phyloP scores from a whole-genome alignment of 2,888 invertebrate species.

The Calameuta filiformis region DNA sequence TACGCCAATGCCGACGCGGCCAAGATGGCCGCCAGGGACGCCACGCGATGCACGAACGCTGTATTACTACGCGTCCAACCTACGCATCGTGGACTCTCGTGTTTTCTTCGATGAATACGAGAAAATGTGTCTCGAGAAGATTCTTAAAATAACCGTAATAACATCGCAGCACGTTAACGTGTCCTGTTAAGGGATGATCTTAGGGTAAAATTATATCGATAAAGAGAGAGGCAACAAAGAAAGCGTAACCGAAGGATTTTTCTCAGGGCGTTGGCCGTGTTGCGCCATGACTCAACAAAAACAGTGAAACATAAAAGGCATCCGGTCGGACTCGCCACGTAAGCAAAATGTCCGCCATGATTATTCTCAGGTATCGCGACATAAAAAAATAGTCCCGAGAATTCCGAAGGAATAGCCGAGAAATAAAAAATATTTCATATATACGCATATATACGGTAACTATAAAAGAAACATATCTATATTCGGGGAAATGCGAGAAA shows the following conservation, averaged over 20 bases:
- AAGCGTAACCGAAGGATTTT: neutral
- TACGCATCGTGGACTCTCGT: neutral
- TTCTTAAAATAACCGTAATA: neutral
- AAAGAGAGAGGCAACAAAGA: neutral
- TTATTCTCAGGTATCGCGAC: neutral
- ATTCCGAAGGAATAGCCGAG: neutral
- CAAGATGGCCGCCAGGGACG: neutral
- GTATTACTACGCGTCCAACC: neutral
- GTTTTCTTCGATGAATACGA: neutral
- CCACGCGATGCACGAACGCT: neutral
- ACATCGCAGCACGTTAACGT: neutral
- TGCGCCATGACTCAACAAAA: neutral
- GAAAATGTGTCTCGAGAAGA: neutral
- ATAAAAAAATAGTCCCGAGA: neutral
- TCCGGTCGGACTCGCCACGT: neutral
- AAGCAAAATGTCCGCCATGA: neutral
- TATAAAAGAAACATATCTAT: neutral
- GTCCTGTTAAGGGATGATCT: neutral
- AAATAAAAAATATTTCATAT: conserved; percentile 8
- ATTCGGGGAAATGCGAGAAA: neutral
- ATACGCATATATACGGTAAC: neutral
- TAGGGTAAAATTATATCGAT: neutral
- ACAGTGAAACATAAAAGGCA: neutral
- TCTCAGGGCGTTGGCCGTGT: conserved; percentile 2
- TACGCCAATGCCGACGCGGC: conserved; percentile 6